Base-by-base conservation (phyloP, 2,797 vertebrate genomes). In the Microchirus variegatus region DNA sequence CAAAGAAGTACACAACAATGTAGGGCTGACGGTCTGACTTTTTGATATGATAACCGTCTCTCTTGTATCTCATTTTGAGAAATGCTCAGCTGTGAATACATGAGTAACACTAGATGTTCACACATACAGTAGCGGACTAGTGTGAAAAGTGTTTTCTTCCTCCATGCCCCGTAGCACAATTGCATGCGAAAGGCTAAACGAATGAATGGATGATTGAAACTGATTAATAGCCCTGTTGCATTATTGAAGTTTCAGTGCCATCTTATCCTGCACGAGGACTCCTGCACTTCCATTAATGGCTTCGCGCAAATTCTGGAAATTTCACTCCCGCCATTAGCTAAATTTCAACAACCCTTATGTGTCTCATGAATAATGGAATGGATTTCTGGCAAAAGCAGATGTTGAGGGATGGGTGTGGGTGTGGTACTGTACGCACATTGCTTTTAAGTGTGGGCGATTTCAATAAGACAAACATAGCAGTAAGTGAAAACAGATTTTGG, bases 361-460 rank as follows among this genome's bases (percentile, higher is more conserved):
- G 42, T 48, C 40, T 59, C 64, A 67, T 80, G 65, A 82, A 78
- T 81, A 70, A 78, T 76, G 78, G 37, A 79, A 44, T 36, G 35
- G 50, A 37, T 60, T 41, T n/a, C 40, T 61, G n/a, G 18, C 15
- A 49, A 47, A 53, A 58, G 2, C 65, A 26, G 31, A 10, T 42
- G 49, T 16, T 41, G 43, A n/a, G 51, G 15, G 3, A 53, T 41
- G 62, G 10, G 19, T 12, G 7, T 48, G 22, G 14, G 13, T 11
- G 22, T 13, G 22, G 47, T 45, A 68, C 46, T 31, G 17, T 69
- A 42, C 66, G 65, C 40, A 19, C 48, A 47, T 59, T 16, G 14
- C n/a, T 65, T 40, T 43, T 43, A 73, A 59, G 31, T 58, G 53
- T 51, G 31, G n/a, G 31, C 45, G 26, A 64, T 52, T 31, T 48